Evolutionary conservation across 2,113 vertebrate genomes (phyloP).

Genomic region (Acrocephalus kingi): DNA sequence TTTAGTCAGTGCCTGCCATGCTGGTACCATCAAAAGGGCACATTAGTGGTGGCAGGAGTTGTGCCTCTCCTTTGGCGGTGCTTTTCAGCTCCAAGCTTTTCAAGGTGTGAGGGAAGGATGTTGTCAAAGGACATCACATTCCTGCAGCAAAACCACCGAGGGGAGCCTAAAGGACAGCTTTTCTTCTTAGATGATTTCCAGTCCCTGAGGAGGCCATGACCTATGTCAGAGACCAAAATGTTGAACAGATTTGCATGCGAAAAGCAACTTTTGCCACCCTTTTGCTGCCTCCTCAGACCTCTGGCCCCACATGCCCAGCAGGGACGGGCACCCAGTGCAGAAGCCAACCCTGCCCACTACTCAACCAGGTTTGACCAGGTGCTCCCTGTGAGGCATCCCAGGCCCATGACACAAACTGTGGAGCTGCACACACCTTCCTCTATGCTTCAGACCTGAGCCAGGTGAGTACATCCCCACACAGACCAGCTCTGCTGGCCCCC

Average conservation of each 20-base stretch:
- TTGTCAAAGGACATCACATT: neutral
- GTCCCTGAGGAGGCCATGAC: neutral
- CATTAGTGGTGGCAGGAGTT: neutral
- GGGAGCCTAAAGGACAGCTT: neutral
- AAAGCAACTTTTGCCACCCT: neutral
- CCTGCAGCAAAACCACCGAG: neutral
- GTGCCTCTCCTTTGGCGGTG: neutral
- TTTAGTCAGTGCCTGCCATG: neutral
- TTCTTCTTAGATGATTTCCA: neutral
- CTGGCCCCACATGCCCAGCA: neutral
- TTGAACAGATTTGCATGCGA: neutral
- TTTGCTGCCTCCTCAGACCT: neutral
- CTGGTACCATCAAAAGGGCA: neutral
- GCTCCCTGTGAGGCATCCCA: accelerated
- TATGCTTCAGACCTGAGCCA: accelerated
- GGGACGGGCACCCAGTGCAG: accelerated
- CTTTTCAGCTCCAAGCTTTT: neutral
- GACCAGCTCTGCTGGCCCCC: neutral
- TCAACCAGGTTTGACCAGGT: neutral
- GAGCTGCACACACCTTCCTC: neutral
- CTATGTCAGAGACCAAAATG: neutral
- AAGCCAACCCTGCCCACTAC: neutral
- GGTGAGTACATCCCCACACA: too few relatives aligned
- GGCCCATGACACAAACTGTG: accelerated
- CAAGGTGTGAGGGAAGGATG: neutral